Base-by-base conservation (phyloP, 2,888 invertebrate genomes). In the Horisme vitalbata region DNA sequence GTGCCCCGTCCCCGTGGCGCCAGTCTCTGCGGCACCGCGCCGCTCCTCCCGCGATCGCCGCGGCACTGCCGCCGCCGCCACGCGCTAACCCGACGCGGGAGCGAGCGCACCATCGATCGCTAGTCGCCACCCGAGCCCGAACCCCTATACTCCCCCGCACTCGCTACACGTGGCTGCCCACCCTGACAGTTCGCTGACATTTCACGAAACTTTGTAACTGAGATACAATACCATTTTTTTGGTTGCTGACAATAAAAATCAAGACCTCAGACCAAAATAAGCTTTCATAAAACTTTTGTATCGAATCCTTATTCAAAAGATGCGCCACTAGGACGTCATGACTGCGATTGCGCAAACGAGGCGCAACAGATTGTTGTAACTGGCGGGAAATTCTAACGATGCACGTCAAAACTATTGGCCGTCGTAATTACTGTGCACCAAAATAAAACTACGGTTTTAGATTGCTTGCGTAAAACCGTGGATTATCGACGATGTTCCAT, bases 1-100 rank as follows among this genome's bases (percentile, higher is more conserved):
- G 80, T 78, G 78, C 71, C 79, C 74, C 76, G 78, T 72, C 74
- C 77, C 70, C 78, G 80, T 77, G 78, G 70, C 77, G 75, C 75
- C 76, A 71, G 78, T 74, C 72, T 73, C 11, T 74, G 77, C 80
- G 80, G 78, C 81, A 71, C 79, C 78, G 79, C 81, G 82, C 83
- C 85, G 83, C 85, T 81, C 79, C 78, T 78, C 84, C 81, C 78
- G 85, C 86, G 79, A 76, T 76, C 76, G 74, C 77, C 84, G 83
- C 83, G 85, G 82, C 82, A 85, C 86, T 85, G 81, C 67, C 75
- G 73, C 64, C 71, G 69, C 53, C 59, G 71, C 78, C 68, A 71
- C 76, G 72, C 70, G 75, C 79, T 37, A 11, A 26, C 38, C 41
- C 41, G 30, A 28, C 27, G 41, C 47, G 28, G 10, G 36, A 47